Evolutionary conservation across 2,113 vertebrate species (phyloP).

Genomic region (Speoplatyrhinus poulsoni): DNA sequence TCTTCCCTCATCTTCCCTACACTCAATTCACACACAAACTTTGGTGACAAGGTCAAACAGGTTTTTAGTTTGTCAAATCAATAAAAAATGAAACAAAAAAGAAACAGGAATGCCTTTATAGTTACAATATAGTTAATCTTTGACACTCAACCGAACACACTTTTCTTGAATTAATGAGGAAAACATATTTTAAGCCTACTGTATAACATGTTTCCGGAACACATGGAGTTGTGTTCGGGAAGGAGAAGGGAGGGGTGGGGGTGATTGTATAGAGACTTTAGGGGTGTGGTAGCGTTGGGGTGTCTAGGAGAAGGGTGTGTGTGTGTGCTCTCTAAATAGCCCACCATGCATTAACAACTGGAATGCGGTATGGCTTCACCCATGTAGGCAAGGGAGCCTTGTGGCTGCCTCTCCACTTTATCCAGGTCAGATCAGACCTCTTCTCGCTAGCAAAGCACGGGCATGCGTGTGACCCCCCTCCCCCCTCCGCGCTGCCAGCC

Average conservation of each 20-base stretch:
- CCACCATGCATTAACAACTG: slow-evolving; percentile 53
- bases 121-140: too few relatives aligned
- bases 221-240: slow-evolving; percentile 41
- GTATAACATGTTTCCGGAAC: not conserved
- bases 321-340: slow-evolving; percentile 62
- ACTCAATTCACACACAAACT: too few relatives aligned
- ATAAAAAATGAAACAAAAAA: too few relatives aligned
- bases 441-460: slow-evolving; percentile 47
- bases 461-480: slow-evolving; percentile 29
- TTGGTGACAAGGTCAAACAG: too few relatives aligned
- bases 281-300: not conserved
- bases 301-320: not conserved
- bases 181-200: too few relatives aligned
- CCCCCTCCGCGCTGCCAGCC: slow-evolving; percentile 31
- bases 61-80: too few relatives aligned
- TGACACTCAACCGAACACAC: too few relatives aligned
- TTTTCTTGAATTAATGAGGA: too few relatives aligned
- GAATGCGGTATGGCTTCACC: slow-evolving; percentile 30
- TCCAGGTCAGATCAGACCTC: slow-evolving; percentile 59
- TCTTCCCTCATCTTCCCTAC: too few relatives aligned
- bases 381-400: not conserved
- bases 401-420: slow-evolving; percentile 49
- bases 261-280: not conserved
- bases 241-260: not conserved
- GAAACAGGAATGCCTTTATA: too few relatives aligned